Evolutionary conservation across 2,888 invertebrate genomes (phyloP), one percentile per base, ranked within the genome.

Genomic region (Lathronympha strigana): DNA sequence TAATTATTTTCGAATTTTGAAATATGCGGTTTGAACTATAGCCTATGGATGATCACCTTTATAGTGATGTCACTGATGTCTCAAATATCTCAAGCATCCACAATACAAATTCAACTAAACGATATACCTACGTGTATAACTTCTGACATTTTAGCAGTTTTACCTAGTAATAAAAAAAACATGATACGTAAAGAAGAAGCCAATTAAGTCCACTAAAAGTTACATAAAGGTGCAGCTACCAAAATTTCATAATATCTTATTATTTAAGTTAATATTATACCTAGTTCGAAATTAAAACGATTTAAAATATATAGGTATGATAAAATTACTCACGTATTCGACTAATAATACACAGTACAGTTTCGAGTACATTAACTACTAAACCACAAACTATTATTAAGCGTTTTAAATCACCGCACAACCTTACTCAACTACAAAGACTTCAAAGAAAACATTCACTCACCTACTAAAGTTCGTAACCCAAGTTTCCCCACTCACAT

Each of bases 391-490:
- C 28, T 9, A 28, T 17, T n/a, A 23, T 57, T 23, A 4, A n/a
- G 15, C 57, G 31, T 57, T 53, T 19, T n/a, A 51, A 19, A 31
- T n/a, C 9, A 57, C 31, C 19, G 4, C 57, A 45, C 31, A 21
- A 45, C 57, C 21, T 28, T 40, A 57, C 57, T n/a, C 31, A 57
- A 57, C 45, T n/a, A 57, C 13, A 57, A 31, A 31, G 31, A n/a
- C n/a, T n/a, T n/a, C n/a, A n/a, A 45, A 21, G 28, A 17, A 8
- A 8, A 21, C 23, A 31, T 43, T 57, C 21, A 28, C 43, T 19
- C n/a, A 31, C 43, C 43, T 28, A 28, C 17, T 55, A 19, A 31
- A 43, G 43, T 43, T 57, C 28, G 19, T 43, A 57, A 45, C 43
- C 43, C 28, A n/a, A 36, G 33, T 38, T 23, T 55, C 55, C 55